Evolutionary conservation across 2,888 invertebrate species (phyloP), one percentile per base, ranked within the genome.

Genomic region (Andrena dorsata): DNA sequence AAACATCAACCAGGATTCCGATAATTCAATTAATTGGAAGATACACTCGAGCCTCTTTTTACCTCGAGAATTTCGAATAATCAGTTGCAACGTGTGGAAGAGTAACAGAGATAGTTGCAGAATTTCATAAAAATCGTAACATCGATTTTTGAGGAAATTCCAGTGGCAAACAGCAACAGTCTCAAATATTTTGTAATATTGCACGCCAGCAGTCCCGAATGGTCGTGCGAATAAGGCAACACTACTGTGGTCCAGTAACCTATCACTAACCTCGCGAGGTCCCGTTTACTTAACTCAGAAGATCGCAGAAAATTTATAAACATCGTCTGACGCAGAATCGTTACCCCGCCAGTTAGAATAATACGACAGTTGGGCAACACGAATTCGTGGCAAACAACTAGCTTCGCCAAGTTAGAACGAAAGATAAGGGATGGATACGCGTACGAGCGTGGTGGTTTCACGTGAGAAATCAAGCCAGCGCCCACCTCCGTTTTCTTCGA

Each of bases 311-410:
- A 41, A 41, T 47, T 35, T 49, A 10, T 26, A 30, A 23, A 47
- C 47, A 56, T 56, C 56, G 56, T 56, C 26, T 26, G 56, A 56
- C 26, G 16, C 32, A 20, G 23, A 49, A 30, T 41, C 28, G 35
- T 32, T 28, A n/a, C 3, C 2, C 1, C 13, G n/a, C 32, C 41
- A 64, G 16, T 16, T 51, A 71, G 32, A 47, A 28, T 66, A 30
- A 20, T 32, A 7, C 61, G 51, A 47, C 10, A 28, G 47, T 0
- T 10, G 1, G 61, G 20, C 26, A 74, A 66, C 41, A 41, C 64
- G 51, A 71, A 68, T 80, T 75, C 58, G 79, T 64, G 35, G 70
- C 32, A 61, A 83, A 74, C 63, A 71, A 56, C 73, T 63, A 60
- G 35, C 58, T 69, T 35, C 41, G 65, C 30, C 10, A 10, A 23